Percentiles rank a stretch among this genome's conserved stretches.
Evolutionary conservation across 2,888 invertebrate genomes (phyloP).

Genomic region (Archips xylosteana): DNA sequence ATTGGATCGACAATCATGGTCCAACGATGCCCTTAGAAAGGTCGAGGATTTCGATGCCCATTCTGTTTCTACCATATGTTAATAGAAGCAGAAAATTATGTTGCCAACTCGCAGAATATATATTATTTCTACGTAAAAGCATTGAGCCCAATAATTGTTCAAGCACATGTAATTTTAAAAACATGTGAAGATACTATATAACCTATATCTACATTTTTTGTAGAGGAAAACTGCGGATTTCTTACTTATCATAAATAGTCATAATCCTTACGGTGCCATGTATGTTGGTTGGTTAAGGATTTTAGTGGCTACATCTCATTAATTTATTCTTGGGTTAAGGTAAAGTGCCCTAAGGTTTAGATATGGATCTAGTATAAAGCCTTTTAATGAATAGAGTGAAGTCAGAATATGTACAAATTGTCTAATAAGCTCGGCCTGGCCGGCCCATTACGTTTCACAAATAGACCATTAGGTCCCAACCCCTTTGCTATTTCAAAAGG

Average conservation of each 20-base stretch:
- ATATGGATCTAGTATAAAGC: slow-evolving; percentile 60
- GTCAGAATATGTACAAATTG: slow-evolving; percentile 79
- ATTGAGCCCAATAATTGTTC: slow-evolving; percentile 4
- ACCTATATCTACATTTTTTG: background rate
- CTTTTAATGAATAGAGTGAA: slow-evolving; percentile 68
- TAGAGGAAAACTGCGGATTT: too few species aligned
- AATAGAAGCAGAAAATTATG: slow-evolving; percentile 27
- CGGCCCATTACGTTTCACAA: slow-evolving; percentile 83
- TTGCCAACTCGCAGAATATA: background rate
- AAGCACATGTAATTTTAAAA: background rate
- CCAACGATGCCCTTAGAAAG: slow-evolving; percentile 8
- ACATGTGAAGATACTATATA: background rate
- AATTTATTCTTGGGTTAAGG: slow-evolving; percentile 29
- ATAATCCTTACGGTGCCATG: background rate
- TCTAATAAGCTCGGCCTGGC: slow-evolving; percentile 79
- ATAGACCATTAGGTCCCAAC: slow-evolving; percentile 85
- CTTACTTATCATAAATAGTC: background rate
- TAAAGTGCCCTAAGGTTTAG: slow-evolving; percentile 46
- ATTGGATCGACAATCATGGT: slow-evolving; percentile 22
- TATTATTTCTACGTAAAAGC: background rate
- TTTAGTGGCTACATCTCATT: background rate
- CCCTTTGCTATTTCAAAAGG: slow-evolving; percentile 85
- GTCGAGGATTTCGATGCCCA: slow-evolving; percentile 5
- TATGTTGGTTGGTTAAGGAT: background rate
- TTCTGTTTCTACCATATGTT: slow-evolving; percentile 7